A percentile compares a stretch with the other conserved stretches of the same genome.
Conservation (phyloP, 2,888 invertebrate species). For the Heliconius ethilla region DNA sequence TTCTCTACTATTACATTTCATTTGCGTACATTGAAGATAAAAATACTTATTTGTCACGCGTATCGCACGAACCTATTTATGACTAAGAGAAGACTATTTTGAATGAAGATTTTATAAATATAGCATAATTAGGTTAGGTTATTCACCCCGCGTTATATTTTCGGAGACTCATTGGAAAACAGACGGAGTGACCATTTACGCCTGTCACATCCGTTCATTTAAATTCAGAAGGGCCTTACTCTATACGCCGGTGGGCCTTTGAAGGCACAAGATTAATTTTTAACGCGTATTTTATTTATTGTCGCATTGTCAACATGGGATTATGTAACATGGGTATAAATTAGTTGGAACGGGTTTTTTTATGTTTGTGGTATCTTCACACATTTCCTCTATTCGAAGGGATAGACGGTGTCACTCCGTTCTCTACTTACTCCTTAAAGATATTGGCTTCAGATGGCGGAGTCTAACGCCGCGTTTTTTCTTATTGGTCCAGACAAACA, state of each 20-base stretch:
- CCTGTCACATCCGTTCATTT: slow-evolving; percentile 40
- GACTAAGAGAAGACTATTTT: background rate
- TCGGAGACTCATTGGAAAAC: slow-evolving; percentile 39
- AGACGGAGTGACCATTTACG: slow-evolving; percentile 39
- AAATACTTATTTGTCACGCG: slow-evolving; percentile 8
- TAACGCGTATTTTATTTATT: slow-evolving; percentile 18
- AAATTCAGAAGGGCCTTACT: slow-evolving; percentile 34
- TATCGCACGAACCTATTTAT: slow-evolving; percentile 2
- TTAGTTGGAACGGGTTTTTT: background rate
- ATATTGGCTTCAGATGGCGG: background rate
- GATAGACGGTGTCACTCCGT: background rate
- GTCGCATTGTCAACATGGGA: slow-evolving; percentile 18
- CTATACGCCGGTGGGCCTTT: slow-evolving; percentile 23
- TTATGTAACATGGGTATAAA: background rate
- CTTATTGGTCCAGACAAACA: background rate
- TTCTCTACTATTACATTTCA: background rate
- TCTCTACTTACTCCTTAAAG: background rate
- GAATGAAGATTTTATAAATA: slow-evolving; percentile 12
- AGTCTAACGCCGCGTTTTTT: background rate
- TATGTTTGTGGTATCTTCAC: background rate
- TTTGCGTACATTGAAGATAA: slow-evolving; percentile 5
- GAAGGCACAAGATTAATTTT: slow-evolving; percentile 19
- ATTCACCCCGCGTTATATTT: slow-evolving; percentile 38
- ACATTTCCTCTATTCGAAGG: background rate
- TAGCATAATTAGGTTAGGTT: slow-evolving; percentile 37